Evolutionary conservation across 2,113 vertebrate species (phyloP), one percentile per base, ranked within the genome.

Genomic region (Sclerurus mexicanus): DNA sequence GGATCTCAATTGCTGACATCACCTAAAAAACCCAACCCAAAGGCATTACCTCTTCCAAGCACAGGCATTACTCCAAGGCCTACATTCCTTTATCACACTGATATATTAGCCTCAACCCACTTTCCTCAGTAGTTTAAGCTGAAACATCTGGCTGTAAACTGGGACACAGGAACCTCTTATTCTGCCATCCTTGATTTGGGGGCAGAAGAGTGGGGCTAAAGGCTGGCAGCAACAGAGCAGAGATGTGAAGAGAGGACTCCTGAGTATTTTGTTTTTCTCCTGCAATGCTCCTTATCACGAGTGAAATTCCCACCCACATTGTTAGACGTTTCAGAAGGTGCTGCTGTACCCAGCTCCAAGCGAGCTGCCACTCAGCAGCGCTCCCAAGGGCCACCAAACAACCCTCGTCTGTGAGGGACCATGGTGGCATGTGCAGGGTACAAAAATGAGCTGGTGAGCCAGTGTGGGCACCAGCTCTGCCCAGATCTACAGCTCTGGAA

Each of bases 391-490:
- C 23, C 67, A 30, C 2, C 18, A 12, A 66, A 59, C 21, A 14
- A 12, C 42, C 44, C 35, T 15, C 0, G 0, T 1, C 18, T 37
- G 40, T 5, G 4, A 22, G 4, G 23, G 60, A 22, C 56, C 3
- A 1, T 0, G 1, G 2, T 44, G 62, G 42, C 2, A 1, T 17
- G 60, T 0, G 0, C 1, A 2, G 31, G 47, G n/a, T 14, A 24
- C 5, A 0, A 44, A 59, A 35, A 28, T 9, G 33, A 31, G 28
- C 46, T 58, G 21, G 3, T 8, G 37, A 16, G 30, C 44, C 4
- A 1, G 24, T 12, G 6, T 4, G 39, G 28, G 16, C 42, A 60
- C 55, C 5, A 0, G 50, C 46, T 40, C 39, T 60, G 84, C 77
- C 56, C 56, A 58, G 56, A 12, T 59, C 21, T 25, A 62, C 47